Base-by-base conservation (phyloP, 2,113 vertebrate genomes). In the Alaudala cheleensis region DNA sequence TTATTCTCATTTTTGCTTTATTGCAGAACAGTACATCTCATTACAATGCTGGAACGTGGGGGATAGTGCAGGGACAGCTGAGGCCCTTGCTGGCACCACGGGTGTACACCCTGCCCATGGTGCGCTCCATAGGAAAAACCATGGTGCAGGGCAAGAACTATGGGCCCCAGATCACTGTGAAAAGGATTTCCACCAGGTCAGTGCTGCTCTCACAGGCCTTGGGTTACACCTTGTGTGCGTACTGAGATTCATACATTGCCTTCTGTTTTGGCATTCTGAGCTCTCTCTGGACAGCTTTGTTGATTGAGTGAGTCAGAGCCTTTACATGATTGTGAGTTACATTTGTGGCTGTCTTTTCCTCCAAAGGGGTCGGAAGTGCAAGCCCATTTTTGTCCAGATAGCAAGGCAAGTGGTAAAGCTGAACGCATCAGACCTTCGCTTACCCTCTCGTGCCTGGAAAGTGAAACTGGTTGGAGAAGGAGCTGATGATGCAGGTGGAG, bases 61-160 rank as follows among this genome's bases (percentile, higher is more conserved):
- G 98, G 53, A 98, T 99, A 31, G 98, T 99, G 23, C 98, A 98
- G 90, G 98, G 98, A 3, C 98, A 98, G 58, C 97, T 99, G 26
- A 95, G 98, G 85, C 98, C 98, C 29, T 39, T 99, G 79, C 95
- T 99, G 40, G 98, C 98, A 4, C 98, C 98, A 0, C 96, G 98
- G 26, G 98, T 99, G 50, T 99, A 99, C 79, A 98, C 98, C 0
- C 98, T 98, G 19, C 98, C 98, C 29, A 99, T 99, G 98, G 98
- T 99, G 28, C 98, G 98, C 89, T 99, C 98, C 80, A 99, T 99
- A 21, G 98, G 98, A 26, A 99, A 99, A 93, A 99, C 98, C 17
- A 99, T 99, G 98, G 98, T 99, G 61, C 98, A 99, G 92, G 98
- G 98, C 71, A 99, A 99, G 86, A 99, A 99, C 96, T 99, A 99